Conservation (phyloP, 2,113 vertebrate genomes). For the Anthoscopus minutus region DNA sequence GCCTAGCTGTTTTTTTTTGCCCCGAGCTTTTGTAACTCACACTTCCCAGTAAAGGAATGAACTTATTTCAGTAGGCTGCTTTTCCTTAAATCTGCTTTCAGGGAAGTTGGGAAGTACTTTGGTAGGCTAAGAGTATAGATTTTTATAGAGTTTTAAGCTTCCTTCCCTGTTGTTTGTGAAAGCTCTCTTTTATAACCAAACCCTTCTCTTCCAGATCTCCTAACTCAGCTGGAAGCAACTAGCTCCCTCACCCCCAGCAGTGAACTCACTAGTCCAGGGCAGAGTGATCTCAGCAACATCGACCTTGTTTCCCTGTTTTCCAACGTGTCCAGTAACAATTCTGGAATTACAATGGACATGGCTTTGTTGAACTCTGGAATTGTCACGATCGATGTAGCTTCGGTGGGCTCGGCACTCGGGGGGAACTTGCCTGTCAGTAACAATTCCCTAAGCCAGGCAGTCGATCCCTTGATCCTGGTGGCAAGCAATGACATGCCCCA, state of each 20-base stretch:
- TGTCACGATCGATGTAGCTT: constrained; percentile 86
- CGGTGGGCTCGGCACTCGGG: constrained; percentile 75
- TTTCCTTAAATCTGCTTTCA: not conserved
- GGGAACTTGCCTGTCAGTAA: constrained; percentile 58
- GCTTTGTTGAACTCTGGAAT: constrained; percentile 85
- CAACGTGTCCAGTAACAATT: constrained; percentile 67
- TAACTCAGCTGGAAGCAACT: constrained; percentile 84
- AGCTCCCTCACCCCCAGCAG: constrained; percentile 86
- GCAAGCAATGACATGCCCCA: constrained; percentile 76
- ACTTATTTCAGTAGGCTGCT: not conserved
- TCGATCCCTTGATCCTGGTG: constrained; percentile 87
- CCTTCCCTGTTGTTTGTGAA: not conserved
- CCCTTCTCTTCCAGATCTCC: constrained; percentile 74
- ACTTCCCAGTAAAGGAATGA: not conserved
- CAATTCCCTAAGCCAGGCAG: constrained; percentile 73
- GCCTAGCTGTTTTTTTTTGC: not conserved
- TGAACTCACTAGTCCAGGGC: constrained; percentile 81
- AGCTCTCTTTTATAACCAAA: not conserved
- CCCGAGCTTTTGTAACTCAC: not conserved
- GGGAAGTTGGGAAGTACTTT: not conserved
- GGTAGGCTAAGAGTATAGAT: not conserved
- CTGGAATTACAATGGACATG: constrained; percentile 78
- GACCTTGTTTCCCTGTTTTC: constrained; percentile 92
- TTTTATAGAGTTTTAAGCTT: not conserved
- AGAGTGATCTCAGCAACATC: constrained; percentile 82